Percentiles rank a stretch among this genome's conserved stretches.
Evolutionary conservation across 2,113 vertebrate species (phyloP).

Genomic region (Pteronura brasiliensis): DNA sequence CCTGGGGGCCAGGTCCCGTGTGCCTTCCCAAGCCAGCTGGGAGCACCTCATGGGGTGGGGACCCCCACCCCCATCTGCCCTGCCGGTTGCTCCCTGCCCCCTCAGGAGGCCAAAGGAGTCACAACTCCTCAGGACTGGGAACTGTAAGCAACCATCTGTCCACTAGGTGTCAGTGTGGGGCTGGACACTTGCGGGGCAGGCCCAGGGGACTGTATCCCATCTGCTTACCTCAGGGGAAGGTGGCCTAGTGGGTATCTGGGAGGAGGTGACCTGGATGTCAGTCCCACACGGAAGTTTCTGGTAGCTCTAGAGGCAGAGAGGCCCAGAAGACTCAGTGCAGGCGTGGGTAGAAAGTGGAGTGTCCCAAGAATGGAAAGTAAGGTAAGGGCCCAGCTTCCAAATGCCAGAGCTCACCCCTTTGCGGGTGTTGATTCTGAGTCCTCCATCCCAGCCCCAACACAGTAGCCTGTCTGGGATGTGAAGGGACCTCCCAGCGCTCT

Average conservation of each 20-base stretch:
- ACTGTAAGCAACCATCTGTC: background rate
- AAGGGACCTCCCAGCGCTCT: background rate
- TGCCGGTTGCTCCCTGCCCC: background rate
- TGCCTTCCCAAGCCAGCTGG: background rate
- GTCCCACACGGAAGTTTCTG: background rate
- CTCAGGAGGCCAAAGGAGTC: background rate
- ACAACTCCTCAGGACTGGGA: background rate
- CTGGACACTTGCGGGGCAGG: background rate
- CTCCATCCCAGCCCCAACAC: background rate
- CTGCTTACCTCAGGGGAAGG: background rate
- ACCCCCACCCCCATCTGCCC: background rate
- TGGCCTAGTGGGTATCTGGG: background rate
- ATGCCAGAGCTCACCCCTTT: background rate
- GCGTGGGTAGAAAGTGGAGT: background rate
- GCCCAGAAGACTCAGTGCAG: background rate
- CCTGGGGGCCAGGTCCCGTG: background rate
- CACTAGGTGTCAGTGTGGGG: slow-evolving; percentile 32
- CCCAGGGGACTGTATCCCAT: background rate
- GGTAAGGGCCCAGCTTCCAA: background rate
- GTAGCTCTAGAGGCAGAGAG: background rate
- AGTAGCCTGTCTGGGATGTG: background rate
- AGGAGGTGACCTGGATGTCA: background rate
- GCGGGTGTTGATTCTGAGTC: background rate
- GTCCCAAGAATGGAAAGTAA: background rate
- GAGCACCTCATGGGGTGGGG: background rate